Conservation (phyloP, 1,140 invertebrate species). For the Hyposmocoma kahamanoa region DNA sequence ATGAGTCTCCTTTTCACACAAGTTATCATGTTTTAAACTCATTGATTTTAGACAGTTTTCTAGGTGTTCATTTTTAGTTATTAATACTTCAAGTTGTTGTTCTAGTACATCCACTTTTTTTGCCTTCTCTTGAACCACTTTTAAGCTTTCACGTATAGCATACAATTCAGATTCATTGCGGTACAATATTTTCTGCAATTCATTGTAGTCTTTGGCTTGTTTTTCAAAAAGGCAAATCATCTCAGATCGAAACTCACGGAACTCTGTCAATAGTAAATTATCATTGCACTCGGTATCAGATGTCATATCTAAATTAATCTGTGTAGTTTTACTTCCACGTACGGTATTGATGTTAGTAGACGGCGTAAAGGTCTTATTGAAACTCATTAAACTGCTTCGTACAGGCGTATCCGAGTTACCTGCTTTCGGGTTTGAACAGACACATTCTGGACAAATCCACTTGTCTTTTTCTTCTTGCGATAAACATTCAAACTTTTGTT, state of each 20-base stretch:
- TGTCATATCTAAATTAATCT: neutral
- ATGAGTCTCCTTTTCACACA: neutral
- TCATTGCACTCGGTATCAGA: neutral
- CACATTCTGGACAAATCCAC: neutral
- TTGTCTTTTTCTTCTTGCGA: neutral
- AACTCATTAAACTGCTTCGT: neutral
- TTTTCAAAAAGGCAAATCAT: neutral
- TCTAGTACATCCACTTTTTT: slow-evolving; percentile 7
- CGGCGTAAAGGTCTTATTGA: neutral
- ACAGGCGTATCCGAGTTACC: neutral
- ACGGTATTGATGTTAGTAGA: neutral
- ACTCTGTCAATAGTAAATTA: neutral
- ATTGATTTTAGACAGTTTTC: neutral
- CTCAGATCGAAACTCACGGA: neutral
- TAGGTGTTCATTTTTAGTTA: neutral
- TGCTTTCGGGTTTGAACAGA: neutral
- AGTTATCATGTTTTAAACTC: neutral
- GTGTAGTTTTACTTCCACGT: neutral
- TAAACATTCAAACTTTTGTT: neutral
- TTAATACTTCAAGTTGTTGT: neutral
- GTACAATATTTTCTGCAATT: neutral
- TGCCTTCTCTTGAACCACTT: slow-evolving; percentile 9
- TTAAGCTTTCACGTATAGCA: neutral
- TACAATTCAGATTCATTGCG: neutral
- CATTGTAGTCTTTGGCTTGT: neutral